phyloP scores from a whole-genome alignment of 2,113 vertebrate genomes.

The Calypte anna region DNA sequence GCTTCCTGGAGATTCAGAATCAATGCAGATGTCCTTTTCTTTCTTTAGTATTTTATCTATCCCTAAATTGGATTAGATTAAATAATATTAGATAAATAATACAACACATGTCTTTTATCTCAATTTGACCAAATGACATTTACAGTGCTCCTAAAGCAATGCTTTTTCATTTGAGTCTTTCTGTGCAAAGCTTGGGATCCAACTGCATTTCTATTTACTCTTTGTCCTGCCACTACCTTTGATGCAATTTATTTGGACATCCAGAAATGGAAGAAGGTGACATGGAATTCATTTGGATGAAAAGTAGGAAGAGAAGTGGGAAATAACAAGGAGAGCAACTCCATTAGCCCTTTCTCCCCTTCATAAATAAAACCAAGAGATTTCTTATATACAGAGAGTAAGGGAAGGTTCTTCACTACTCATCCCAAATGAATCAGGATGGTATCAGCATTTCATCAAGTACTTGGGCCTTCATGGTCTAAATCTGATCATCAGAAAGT shows the following conservation, averaged over 20 bases:
- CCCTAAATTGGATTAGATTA: slow-evolving; percentile 1
- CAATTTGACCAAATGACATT: not conserved
- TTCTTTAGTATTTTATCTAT: not conserved
- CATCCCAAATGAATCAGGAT: not conserved
- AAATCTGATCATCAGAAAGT: not conserved
- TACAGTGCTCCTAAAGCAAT: not conserved
- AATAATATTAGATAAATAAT: slow-evolving; percentile 12
- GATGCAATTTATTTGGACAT: not conserved
- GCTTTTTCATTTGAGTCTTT: not conserved
- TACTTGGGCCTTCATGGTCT: not conserved
- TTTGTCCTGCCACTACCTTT: not conserved
- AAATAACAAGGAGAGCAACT: not conserved
- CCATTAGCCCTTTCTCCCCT: not conserved
- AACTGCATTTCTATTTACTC: not conserved
- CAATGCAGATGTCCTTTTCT: slow-evolving; percentile 30
- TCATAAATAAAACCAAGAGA: not conserved
- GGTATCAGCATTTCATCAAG: not conserved
- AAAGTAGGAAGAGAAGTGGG: not conserved
- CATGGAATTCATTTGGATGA: not conserved
- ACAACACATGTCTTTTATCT: not conserved
- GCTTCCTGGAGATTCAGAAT: slow-evolving; percentile 19
- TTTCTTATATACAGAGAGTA: not conserved
- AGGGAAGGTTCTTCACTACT: not conserved
- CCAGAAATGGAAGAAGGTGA: not conserved
- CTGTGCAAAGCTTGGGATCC: not conserved